These are phyloP conservation scores for Paralichthys olivaceus DNA, from an alignment of 2,113 vertebrate species.

Conservation along the genomic window DNA sequence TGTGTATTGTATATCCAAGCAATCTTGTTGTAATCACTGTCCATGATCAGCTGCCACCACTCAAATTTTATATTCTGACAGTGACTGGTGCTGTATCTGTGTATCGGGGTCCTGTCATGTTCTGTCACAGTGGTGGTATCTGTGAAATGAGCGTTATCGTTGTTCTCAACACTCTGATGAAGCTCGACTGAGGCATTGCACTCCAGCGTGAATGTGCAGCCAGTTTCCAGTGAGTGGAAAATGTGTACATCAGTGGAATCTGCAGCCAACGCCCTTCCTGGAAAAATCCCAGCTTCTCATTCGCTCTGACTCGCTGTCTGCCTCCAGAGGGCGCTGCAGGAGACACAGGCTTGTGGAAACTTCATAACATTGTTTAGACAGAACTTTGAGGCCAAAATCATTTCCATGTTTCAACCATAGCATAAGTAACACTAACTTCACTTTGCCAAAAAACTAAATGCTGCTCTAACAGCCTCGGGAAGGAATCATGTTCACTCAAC, in stretches of 20 bases:
- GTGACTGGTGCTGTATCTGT: too few relatives aligned
- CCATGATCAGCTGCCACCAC: too few relatives aligned
- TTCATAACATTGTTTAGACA: not conserved
- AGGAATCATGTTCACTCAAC: too few relatives aligned
- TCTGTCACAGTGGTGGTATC: not conserved
- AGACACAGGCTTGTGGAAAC: not conserved
- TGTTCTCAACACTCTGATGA: too few relatives aligned
- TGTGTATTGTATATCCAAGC: too few relatives aligned
- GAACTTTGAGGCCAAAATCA: not conserved
- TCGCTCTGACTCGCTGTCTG: not conserved
- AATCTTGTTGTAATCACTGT: too few relatives aligned
- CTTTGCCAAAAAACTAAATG: too few relatives aligned
- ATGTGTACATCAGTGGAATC: slow-evolving; percentile 19
- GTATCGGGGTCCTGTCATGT: not conserved
- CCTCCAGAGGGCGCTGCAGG: slow-evolving; percentile 50
- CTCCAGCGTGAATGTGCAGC: not conserved
- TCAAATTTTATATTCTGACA: too few relatives aligned
- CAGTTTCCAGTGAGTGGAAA: slow-evolving; percentile 23
- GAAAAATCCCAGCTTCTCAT: slow-evolving; percentile 33
- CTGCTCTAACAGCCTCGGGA: too few relatives aligned
- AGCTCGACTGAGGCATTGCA: too few relatives aligned
- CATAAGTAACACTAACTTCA: too few relatives aligned
- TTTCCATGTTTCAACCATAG: not conserved
- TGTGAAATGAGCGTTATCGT: not conserved
- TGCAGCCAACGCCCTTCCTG: slow-evolving; percentile 56